Evolutionary conservation across 2,888 invertebrate genomes (phyloP).

Genomic region (Julus scandinavius): DNA sequence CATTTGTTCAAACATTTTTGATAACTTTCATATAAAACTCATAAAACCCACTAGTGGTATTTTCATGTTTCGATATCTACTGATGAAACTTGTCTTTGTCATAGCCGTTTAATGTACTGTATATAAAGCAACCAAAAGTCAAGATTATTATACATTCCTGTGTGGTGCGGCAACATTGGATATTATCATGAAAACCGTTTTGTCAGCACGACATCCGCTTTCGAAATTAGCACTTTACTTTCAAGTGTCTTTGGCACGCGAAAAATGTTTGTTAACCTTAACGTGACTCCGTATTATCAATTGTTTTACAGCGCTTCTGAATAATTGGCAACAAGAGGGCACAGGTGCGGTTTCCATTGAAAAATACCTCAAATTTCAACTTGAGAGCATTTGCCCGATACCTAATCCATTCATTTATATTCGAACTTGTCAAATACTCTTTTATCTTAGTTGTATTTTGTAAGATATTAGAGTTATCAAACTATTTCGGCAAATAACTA

Average conservation of each 20-base stretch:
- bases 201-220: constrained; percentile 17
- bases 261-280: constrained; percentile 7
- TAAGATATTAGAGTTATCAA: too few species aligned
- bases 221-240: not conserved
- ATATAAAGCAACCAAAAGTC: too few species aligned
- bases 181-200: not conserved
- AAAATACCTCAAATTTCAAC: not conserved
- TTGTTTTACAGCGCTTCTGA: constrained; percentile 20
- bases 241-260: not conserved
- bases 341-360: constrained; percentile 22
- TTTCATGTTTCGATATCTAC: too few species aligned
- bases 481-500: too few species aligned
- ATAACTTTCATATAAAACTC: too few species aligned
- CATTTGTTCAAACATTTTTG: too few species aligned
- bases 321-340: not conserved
- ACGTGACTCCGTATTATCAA: not conserved
- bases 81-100: too few species aligned
- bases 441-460: too few species aligned
- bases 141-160: too few species aligned
- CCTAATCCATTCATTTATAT: not conserved
- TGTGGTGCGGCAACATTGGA: too few species aligned
- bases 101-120: too few species aligned
- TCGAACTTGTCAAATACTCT: not conserved
- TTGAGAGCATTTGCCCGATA: not conserved
- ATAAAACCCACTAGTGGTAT: too few species aligned